Conservation (phyloP, 2,797 vertebrate genomes). For the Enteromius thamalakanensis region DNA sequence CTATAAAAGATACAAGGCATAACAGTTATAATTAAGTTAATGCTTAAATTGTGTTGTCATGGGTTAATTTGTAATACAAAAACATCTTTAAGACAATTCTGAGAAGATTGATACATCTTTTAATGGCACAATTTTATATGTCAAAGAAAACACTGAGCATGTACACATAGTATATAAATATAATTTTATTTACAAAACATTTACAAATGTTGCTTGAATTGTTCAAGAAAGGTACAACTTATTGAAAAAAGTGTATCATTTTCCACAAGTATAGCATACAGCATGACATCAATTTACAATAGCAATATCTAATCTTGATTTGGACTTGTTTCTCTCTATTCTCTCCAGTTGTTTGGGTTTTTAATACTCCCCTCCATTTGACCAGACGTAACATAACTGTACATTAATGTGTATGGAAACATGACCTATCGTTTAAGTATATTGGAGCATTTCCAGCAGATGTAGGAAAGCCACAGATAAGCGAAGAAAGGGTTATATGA, state of each 20-base stretch:
- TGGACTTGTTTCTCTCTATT: conserved; percentile 25
- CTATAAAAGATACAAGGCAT: neutral
- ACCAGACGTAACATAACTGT: conserved; percentile 35
- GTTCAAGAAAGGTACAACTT: conserved; percentile 29
- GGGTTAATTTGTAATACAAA: neutral
- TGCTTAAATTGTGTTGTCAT: neutral
- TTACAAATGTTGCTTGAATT: conserved; percentile 34
- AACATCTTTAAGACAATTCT: neutral
- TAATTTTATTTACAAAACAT: conserved; percentile 70
- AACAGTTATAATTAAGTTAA: neutral
- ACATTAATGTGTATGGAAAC: conserved; percentile 43
- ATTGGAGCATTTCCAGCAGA: conserved; percentile 13
- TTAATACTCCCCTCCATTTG: conserved; percentile 24
- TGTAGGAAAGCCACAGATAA: conserved; percentile 41
- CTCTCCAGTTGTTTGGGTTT: conserved; percentile 28
- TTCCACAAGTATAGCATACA: conserved; percentile 34
- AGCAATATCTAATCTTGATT: conserved; percentile 49
- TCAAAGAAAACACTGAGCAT: conserved; percentile 47
- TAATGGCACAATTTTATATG: conserved; percentile 49
- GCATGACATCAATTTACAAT: conserved; percentile 37
- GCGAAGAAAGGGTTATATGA: conserved; percentile 25
- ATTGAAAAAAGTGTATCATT: conserved; percentile 44
- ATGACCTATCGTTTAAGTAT: conserved; percentile 39
- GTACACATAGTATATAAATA: conserved; percentile 66
- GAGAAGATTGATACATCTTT: conserved; percentile 43